These are phyloP conservation scores for Zosterops hypoxanthus DNA, from an alignment of 2,113 vertebrate genomes.

Conservation along the genomic window DNA sequence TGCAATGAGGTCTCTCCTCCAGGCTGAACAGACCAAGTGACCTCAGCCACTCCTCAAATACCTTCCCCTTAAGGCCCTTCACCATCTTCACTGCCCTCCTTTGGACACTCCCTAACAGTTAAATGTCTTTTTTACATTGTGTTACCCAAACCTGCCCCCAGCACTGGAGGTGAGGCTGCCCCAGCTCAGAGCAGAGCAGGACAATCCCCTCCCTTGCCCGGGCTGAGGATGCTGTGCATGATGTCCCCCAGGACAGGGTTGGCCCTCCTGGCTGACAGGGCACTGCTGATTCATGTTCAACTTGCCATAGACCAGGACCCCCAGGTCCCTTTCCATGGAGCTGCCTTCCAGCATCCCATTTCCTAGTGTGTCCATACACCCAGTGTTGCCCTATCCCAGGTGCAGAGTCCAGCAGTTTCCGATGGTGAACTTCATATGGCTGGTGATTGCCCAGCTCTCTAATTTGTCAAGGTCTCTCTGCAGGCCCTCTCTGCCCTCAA, in stretches of 20 bases:
- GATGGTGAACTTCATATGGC: neutral
- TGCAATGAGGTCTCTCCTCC: neutral
- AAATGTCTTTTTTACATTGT: neutral
- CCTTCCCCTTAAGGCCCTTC: neutral
- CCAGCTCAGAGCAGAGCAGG: accelerated
- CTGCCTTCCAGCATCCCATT: neutral
- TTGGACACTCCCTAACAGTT: neutral
- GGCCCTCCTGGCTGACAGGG: neutral
- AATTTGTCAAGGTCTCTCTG: neutral
- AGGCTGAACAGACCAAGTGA: neutral
- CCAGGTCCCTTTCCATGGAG: accelerated
- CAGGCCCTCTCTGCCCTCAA: neutral
- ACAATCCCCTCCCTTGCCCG: neutral
- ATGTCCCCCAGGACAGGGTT: neutral
- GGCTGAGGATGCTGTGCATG: neutral
- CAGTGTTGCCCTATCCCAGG: neutral
- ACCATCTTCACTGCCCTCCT: neutral
- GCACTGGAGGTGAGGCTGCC: accelerated
- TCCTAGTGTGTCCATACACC: accelerated
- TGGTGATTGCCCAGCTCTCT: neutral
- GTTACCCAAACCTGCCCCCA: too few relatives aligned
- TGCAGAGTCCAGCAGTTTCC: neutral
- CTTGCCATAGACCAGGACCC: accelerated
- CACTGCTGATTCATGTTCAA: neutral
- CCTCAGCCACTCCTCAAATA: neutral